Evolutionary conservation across 2,113 vertebrate species (phyloP).

Genomic region (Chloroceryle aenea): DNA sequence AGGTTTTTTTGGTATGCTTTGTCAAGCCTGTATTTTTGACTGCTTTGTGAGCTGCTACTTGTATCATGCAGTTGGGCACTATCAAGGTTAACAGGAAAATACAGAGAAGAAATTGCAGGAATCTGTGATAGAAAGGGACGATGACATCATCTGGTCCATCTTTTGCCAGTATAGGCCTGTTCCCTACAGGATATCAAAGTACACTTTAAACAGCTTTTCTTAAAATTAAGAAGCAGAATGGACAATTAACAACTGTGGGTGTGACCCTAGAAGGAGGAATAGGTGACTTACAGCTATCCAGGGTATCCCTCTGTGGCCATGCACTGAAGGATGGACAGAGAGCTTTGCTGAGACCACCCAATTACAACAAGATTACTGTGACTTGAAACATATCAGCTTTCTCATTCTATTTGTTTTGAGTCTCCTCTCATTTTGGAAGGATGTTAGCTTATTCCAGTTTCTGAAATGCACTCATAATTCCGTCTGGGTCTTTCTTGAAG

Average conservation of each 20-base stretch:
- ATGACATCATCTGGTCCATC: neutral
- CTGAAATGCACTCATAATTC: neutral
- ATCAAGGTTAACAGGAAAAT: neutral
- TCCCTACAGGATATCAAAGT: neutral
- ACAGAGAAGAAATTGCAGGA: neutral
- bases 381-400: neutral
- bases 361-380: slow-evolving; percentile 1
- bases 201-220: neutral
- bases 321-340: neutral
- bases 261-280: neutral
- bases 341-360: neutral
- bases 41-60: neutral
- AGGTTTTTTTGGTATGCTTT: neutral
- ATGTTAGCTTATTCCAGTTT: slow-evolving; percentile 52
- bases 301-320: neutral
- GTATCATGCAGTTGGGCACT: neutral
- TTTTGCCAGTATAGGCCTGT: neutral
- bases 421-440: neutral
- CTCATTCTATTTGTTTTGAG: slow-evolving; percentile 19
- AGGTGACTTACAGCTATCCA: neutral
- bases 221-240: neutral
- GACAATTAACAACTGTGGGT: neutral
- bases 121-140: neutral
- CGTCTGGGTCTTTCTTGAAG: neutral
- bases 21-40: neutral